Evolutionary conservation across 2,797 vertebrate genomes (phyloP).

Genomic region (Rhinoraja longicauda): DNA sequence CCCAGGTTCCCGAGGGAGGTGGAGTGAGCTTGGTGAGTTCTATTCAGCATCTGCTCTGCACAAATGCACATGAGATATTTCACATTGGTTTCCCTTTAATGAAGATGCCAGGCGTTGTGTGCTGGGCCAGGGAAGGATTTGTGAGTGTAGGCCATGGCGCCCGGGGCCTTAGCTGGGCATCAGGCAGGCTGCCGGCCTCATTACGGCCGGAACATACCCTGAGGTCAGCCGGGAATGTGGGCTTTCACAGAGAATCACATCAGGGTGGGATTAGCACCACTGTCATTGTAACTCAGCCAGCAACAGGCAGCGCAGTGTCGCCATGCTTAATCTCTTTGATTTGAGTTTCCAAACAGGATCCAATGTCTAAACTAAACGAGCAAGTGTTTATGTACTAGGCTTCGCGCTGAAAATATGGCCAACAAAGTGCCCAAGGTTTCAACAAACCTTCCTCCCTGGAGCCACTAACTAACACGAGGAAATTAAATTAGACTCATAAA

Average conservation of each 20-base stretch:
- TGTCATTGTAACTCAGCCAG: not conserved
- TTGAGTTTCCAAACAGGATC: conserved; percentile 9
- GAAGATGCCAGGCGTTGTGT: not conserved
- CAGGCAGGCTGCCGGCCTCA: not conserved
- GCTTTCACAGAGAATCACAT: conserved; percentile 20
- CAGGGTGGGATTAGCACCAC: not conserved
- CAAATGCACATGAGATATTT: not conserved
- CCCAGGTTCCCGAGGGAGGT: not conserved
- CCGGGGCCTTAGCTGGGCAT: not conserved
- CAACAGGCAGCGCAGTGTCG: not conserved
- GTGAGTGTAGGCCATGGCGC: not conserved
- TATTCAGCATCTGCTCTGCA: not conserved
- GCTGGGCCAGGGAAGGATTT: not conserved
- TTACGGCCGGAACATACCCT: not conserved
- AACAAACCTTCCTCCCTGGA: not conserved
- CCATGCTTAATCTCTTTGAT: not conserved
- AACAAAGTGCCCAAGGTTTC: not conserved
- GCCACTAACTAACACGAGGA: not conserved
- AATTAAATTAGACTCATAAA: not conserved
- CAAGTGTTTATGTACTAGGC: not conserved
- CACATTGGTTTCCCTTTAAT: not conserved
- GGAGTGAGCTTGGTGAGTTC: not conserved
- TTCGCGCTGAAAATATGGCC: not conserved
- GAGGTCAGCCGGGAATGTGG: conserved; percentile 13
- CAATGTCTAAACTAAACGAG: not conserved